A percentile compares a stretch with the other conserved stretches of the same genome.
phyloP scores from a whole-genome alignment of 2,888 invertebrate species.

The Drosophila ezoana region DNA sequence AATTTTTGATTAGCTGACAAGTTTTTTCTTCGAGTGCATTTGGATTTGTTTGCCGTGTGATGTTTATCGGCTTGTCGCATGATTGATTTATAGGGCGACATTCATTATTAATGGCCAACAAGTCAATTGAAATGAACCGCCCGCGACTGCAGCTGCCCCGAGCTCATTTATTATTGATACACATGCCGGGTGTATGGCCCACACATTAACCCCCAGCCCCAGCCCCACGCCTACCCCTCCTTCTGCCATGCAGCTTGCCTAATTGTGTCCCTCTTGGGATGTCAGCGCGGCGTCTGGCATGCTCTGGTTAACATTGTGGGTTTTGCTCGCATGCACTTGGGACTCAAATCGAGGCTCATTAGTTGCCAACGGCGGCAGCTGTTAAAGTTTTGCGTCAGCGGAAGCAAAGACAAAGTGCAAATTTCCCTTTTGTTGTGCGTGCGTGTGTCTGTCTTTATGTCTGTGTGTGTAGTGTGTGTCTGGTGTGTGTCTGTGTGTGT shows the following conservation, averaged over 20 bases:
- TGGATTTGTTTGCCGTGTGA: conserved; percentile 39
- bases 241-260: background rate
- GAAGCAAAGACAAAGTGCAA: conserved; percentile 72
- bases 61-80: conserved; percentile 77
- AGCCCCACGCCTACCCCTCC: background rate
- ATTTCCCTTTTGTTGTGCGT: conserved; percentile 57
- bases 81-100: conserved; percentile 69
- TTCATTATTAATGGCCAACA: conserved; percentile 59
- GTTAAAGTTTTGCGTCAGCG: conserved; percentile 54
- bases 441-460: conserved; percentile 12
- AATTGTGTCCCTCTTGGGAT: conserved; percentile 56
- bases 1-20: background rate
- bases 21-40: conserved; percentile 14
- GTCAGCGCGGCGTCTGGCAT: conserved; percentile 7
- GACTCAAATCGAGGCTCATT: conserved; percentile 48
- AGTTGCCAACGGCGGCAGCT: conserved; percentile 41
- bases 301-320: conserved; percentile 33
- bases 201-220: too few relatives aligned
- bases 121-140: conserved; percentile 55
- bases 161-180: conserved; percentile 48
- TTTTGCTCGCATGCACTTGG: conserved; percentile 29
- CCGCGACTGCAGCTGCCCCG: conserved; percentile 17
- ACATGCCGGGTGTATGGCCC: conserved; percentile 6
- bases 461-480: conserved; percentile 13
- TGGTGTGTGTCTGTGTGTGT: conserved; percentile 13